Conservation (phyloP, 1,140 invertebrate species). For the Aleiodes sp. region DNA sequence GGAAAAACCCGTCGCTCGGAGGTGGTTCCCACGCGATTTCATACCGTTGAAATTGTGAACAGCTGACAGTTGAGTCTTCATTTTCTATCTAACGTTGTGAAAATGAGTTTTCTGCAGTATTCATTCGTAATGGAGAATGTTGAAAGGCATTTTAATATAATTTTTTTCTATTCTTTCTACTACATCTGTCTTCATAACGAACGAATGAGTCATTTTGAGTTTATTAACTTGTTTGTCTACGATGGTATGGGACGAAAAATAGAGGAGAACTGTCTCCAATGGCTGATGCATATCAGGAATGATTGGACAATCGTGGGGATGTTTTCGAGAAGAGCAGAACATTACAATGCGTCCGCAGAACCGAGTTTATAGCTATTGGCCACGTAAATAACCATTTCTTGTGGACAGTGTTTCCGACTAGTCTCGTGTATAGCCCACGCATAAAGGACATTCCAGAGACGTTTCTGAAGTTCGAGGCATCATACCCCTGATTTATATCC, state of each 20-base stretch:
- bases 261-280: background rate
- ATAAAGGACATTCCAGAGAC: slow-evolving; percentile 6
- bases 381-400: background rate
- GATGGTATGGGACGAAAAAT: background rate
- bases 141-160: background rate
- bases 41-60: slow-evolving; percentile 1
- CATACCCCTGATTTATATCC: slow-evolving; percentile 5
- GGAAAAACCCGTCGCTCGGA: background rate
- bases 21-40: slow-evolving; percentile 29
- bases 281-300: slow-evolving; percentile 4
- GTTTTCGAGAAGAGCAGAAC: background rate
- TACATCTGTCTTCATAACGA: background rate
- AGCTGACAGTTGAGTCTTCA: slow-evolving; percentile 34
- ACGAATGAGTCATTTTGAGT: background rate
- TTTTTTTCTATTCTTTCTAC: background rate
- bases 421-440: slow-evolving; percentile 6
- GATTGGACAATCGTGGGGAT: background rate
- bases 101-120: slow-evolving; percentile 27
- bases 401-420: background rate
- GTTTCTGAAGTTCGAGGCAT: background rate
- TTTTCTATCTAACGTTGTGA: slow-evolving; percentile 21
- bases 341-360: slow-evolving; percentile 11
- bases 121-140: background rate
- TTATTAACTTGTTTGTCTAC: background rate
- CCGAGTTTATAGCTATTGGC: slow-evolving; percentile 9